These are phyloP conservation scores for Notothenia coriiceps DNA, from an alignment of 2,113 vertebrate species.

Conservation along the genomic window DNA sequence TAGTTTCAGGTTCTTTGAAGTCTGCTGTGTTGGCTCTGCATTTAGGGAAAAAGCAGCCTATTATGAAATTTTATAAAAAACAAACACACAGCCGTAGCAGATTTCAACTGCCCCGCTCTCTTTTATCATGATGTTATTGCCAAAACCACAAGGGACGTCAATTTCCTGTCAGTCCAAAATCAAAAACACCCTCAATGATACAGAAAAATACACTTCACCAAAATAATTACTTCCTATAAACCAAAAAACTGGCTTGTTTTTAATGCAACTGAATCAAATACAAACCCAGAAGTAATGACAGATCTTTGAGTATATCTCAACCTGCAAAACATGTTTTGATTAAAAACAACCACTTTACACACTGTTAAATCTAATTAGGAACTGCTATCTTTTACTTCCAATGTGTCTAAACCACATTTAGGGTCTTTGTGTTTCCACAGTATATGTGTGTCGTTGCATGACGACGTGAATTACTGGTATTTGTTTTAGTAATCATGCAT, in stretches of 20 bases:
- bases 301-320: slow-evolving; percentile 59
- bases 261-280: slow-evolving; percentile 59
- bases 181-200: slow-evolving; percentile 48
- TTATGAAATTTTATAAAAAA: slow-evolving; percentile 76
- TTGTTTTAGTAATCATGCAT: not conserved
- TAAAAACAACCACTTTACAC: slow-evolving; percentile 58
- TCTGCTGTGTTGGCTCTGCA: slow-evolving; percentile 28
- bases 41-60: slow-evolving; percentile 61
- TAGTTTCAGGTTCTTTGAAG: slow-evolving; percentile 57
- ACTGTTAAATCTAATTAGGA: slow-evolving; percentile 72
- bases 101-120: slow-evolving; percentile 56
- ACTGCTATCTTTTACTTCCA: slow-evolving; percentile 66
- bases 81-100: slow-evolving; percentile 66
- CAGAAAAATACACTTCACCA: slow-evolving; percentile 23
- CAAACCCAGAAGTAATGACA: slow-evolving; percentile 68
- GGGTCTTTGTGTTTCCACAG: not conserved
- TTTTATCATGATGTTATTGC: slow-evolving; percentile 31
- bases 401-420: slow-evolving; percentile 35
- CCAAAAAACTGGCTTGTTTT: slow-evolving; percentile 47
- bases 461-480: not conserved
- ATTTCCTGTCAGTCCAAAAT: slow-evolving; percentile 79
- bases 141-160: slow-evolving; percentile 57
- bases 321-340: slow-evolving; percentile 55
- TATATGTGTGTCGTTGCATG: not conserved
- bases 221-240: slow-evolving; percentile 40